phyloP scores from a whole-genome alignment of 1,140 invertebrate species.

The Diorhabda carinulata region DNA sequence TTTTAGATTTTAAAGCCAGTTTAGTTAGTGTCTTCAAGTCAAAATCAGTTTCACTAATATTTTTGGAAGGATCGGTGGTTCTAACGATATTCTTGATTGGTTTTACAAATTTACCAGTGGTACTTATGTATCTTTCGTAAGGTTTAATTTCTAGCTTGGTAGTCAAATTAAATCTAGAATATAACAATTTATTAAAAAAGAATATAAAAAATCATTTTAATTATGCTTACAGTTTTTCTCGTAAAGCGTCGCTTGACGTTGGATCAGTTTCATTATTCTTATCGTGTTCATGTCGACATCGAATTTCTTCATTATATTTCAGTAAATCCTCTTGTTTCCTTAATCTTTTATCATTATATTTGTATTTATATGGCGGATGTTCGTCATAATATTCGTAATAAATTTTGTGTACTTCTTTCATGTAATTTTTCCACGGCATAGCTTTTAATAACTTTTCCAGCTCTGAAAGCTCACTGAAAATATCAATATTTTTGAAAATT shows the following conservation, averaged over 20 bases:
- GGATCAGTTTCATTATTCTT: background rate
- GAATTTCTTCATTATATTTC: conserved; percentile 16
- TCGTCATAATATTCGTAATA: conserved; percentile 18
- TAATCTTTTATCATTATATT: conserved; percentile 19
- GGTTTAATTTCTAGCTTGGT: conserved; percentile 19
- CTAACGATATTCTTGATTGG: conserved; percentile 15
- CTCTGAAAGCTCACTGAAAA: conserved; percentile 29
- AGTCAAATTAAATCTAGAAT: conserved; percentile 28
- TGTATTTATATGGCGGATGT: conserved; percentile 16
- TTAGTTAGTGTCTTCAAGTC: conserved; percentile 20
- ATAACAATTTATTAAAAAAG: background rate
- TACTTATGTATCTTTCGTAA: conserved; percentile 19
- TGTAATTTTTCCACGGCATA: conserved; percentile 28
- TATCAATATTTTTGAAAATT: background rate
- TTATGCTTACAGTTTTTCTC: conserved; percentile 5
- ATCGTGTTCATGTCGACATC: conserved; percentile 7
- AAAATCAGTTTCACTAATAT: conserved; percentile 27
- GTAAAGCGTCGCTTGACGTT: background rate
- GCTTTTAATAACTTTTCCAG: conserved; percentile 29
- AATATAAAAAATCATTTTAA: no score
- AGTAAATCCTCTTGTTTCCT: conserved; percentile 21
- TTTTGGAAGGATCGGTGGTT: conserved; percentile 25
- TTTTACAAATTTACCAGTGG: conserved; percentile 16
- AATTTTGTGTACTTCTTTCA: conserved; percentile 25
- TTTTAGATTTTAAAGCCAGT: conserved; percentile 15